Conservation (phyloP, 1,140 invertebrate genomes). For the Heliconius melpomene region DNA sequence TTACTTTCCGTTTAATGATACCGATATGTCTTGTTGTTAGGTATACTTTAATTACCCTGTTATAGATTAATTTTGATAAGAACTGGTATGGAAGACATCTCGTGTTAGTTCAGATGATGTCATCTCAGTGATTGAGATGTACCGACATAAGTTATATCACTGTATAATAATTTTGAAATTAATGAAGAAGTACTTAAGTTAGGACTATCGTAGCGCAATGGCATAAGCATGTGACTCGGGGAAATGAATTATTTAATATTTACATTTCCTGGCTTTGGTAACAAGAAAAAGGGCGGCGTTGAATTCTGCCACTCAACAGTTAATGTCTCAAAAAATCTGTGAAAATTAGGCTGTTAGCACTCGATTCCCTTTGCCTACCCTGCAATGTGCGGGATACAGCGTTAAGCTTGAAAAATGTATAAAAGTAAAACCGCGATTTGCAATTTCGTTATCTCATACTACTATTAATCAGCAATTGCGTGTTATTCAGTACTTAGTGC, state of each 20-base stretch:
- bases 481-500: conserved; percentile 24
- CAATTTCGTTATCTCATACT: conserved; percentile 28
- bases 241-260: too few relatives aligned
- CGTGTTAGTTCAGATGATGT: neutral
- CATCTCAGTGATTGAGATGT: neutral
- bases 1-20: conserved; percentile 36
- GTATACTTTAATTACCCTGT: conserved; percentile 30
- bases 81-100: conserved; percentile 3
- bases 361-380: too few relatives aligned
- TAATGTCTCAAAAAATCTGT: too few relatives aligned
- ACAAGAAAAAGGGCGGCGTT: too few relatives aligned
- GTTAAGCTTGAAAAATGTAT: too few relatives aligned
- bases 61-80: conserved; percentile 27
- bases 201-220: too few relatives aligned
- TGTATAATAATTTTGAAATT: neutral
- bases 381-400: too few relatives aligned
- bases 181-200: neutral
- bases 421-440: neutral
- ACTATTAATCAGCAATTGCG: conserved; percentile 31
- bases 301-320: too few relatives aligned
- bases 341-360: too few relatives aligned
- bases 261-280: too few relatives aligned
- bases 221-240: too few relatives aligned
- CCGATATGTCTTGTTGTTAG: conserved; percentile 33
- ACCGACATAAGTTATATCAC: neutral